Evolutionary conservation across 2,113 vertebrate species (phyloP).

Genomic region (Lichenostomus cassidix): DNA sequence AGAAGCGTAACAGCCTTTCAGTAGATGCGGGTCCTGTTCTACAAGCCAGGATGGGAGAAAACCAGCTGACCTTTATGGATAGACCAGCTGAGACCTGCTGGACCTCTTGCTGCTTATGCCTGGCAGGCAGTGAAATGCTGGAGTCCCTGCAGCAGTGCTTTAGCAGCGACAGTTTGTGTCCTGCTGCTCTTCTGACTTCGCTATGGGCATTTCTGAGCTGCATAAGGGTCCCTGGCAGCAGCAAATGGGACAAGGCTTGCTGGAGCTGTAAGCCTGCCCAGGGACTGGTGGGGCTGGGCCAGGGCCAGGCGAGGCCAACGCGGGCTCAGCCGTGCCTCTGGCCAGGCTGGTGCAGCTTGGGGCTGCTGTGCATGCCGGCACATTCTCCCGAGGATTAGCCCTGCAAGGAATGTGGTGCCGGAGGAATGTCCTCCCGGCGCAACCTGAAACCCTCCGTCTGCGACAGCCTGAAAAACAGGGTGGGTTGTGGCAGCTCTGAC

Average conservation of each 20-base stretch:
- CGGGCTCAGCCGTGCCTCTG: rapidly evolving
- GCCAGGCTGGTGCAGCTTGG: rapidly evolving
- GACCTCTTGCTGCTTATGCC: not conserved
- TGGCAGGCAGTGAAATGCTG: not conserved
- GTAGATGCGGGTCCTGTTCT: not conserved
- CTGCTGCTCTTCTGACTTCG: rapidly evolving
- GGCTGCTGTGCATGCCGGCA: rapidly evolving
- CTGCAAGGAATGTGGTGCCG: not conserved
- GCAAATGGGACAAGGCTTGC: not conserved
- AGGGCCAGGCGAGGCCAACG: rapidly evolving
- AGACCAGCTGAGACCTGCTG: not conserved
- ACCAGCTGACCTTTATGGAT: not conserved
- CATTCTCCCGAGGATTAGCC: not conserved
- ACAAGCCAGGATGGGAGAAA: not conserved
- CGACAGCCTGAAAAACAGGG: not conserved
- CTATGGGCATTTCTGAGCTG: not conserved
- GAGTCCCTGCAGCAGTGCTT: not conserved
- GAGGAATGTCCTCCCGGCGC: not conserved
- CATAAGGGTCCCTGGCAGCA: not conserved
- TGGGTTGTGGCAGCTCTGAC: not conserved
- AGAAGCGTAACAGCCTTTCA: not conserved
- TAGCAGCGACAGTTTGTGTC: not conserved
- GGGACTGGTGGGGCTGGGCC: not conserved
- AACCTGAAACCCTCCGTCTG: not conserved
- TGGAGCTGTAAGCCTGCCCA: not conserved